phyloP scores from a whole-genome alignment of 2,888 invertebrate genomes.

The Octodonta nipae region DNA sequence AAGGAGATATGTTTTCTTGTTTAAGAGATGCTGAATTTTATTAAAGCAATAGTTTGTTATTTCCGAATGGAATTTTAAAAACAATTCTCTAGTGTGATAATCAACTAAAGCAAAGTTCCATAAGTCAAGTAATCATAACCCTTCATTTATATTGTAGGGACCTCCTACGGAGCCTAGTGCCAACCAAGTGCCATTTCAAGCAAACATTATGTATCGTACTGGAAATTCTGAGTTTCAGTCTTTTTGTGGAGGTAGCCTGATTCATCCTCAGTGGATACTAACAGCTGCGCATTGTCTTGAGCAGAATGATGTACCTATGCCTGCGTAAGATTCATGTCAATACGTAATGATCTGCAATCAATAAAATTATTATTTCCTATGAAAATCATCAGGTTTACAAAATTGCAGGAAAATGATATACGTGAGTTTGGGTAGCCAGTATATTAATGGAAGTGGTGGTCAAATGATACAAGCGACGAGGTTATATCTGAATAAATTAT shows the following conservation, averaged over 20 bases:
- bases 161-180: slow-evolving; percentile 27
- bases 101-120: too few relatives aligned
- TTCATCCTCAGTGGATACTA: slow-evolving; percentile 32
- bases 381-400: too few relatives aligned
- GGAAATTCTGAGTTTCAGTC: slow-evolving; percentile 22
- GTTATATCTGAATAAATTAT: slow-evolving; percentile 27
- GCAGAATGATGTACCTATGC: slow-evolving; percentile 24
- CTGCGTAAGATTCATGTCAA: slow-evolving; percentile 31
- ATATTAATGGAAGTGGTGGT: slow-evolving; percentile 25
- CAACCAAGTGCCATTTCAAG: slow-evolving; percentile 31
- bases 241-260: slow-evolving; percentile 33
- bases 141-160: too few relatives aligned
- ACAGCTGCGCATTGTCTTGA: slow-evolving; percentile 34
- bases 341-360: too few relatives aligned
- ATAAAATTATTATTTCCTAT: too few relatives aligned
- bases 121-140: too few relatives aligned
- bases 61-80: too few relatives aligned
- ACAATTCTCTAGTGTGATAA: too few relatives aligned
- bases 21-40: too few relatives aligned
- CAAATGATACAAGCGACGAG: slow-evolving; percentile 23
- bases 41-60: too few relatives aligned
- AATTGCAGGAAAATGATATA: slow-evolving; percentile 24
- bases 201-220: slow-evolving; percentile 24
- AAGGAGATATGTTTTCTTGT: too few relatives aligned
- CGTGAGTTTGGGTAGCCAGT: slow-evolving; percentile 29